phyloP scores from a whole-genome alignment of 2,113 vertebrate genomes.

The Leucoraja erinaceus region DNA sequence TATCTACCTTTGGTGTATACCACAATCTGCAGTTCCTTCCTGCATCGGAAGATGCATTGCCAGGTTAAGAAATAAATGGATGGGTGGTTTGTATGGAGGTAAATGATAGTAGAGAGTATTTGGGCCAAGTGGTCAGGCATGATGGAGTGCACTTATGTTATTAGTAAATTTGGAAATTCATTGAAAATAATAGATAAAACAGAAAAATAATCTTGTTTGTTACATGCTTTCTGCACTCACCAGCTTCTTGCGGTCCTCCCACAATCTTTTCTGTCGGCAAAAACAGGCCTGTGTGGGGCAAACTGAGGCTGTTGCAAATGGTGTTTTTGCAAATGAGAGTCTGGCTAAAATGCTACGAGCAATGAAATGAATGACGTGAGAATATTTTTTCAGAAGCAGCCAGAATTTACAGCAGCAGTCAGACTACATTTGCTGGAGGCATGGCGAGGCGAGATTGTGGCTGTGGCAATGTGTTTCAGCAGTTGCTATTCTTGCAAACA shows the following conservation, averaged over 20 bases:
- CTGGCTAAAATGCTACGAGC: not conserved
- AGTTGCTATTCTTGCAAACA: not conserved
- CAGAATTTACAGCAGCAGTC: not conserved
- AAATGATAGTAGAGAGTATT: too few relatives aligned
- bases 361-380: constrained; percentile 5
- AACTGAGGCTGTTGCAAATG: not conserved
- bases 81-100: not conserved
- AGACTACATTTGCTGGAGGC: not conserved
- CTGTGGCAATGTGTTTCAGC: not conserved
- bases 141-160: not conserved
- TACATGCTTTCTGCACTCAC: not conserved
- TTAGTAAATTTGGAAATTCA: not conserved
- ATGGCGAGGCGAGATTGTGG: not conserved
- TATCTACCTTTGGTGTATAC: too few relatives aligned
- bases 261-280: not conserved
- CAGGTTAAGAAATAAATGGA: not conserved
- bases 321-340: not conserved
- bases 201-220: not conserved
- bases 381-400: not conserved
- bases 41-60: not conserved
- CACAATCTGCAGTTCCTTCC: too few relatives aligned
- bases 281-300: too few relatives aligned
- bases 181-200: not conserved
- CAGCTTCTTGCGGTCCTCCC: not conserved
- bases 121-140: not conserved